Conservation (phyloP, 2,113 vertebrate species). For the Pteropus alecto region DNA sequence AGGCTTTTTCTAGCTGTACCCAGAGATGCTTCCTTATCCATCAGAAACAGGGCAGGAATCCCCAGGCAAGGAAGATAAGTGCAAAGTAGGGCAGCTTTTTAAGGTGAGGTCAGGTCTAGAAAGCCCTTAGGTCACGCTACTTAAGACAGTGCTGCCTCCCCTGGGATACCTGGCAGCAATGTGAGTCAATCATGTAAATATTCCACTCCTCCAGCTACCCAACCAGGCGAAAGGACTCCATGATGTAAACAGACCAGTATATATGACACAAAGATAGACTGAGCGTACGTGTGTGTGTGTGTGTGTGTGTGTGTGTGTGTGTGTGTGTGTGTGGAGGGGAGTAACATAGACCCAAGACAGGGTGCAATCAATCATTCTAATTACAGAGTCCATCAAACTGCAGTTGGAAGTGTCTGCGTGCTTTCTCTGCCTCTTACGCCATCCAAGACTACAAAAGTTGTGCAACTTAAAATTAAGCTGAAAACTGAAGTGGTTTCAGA, state of each 20-base stretch:
- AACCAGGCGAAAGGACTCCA: not conserved
- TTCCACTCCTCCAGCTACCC: not conserved
- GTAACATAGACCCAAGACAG: not conserved
- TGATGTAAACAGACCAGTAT: not conserved
- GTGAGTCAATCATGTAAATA: not conserved
- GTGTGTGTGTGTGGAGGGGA: too few relatives aligned
- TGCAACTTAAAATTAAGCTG: constrained; percentile 36
- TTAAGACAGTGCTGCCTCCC: not conserved
- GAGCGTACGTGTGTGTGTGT: not conserved
- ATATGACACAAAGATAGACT: not conserved
- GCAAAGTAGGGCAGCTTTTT: not conserved
- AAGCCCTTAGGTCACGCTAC: not conserved
- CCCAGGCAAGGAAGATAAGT: not conserved
- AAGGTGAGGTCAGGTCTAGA: not conserved
- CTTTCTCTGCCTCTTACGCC: not conserved
- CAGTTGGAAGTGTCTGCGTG: not conserved
- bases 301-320: not conserved
- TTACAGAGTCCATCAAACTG: not conserved
- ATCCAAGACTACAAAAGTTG: constrained; percentile 45
- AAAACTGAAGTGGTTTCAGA: not conserved
- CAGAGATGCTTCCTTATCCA: not conserved
- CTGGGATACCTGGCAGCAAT: not conserved
- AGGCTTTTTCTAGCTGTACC: not conserved
- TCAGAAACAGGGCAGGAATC: not conserved
- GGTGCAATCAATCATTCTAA: constrained; percentile 27